Evolutionary conservation across 2,888 invertebrate species (phyloP).

Genomic region (Troilus luridus): DNA sequence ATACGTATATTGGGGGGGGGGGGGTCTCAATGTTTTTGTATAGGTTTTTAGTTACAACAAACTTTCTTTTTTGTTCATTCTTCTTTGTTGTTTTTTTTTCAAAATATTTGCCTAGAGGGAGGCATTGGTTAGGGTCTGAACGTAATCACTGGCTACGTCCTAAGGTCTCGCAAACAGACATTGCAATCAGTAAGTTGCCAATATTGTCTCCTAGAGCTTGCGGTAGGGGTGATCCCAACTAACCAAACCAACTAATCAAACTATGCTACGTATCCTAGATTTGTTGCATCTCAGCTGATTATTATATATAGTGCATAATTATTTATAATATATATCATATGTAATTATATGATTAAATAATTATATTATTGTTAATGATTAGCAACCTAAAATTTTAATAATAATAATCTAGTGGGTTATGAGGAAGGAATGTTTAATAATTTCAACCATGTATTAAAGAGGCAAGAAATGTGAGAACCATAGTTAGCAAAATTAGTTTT

Average conservation of each 20-base stretch:
- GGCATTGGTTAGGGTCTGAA: neutral
- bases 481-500: too few species aligned
- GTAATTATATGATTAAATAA: too few species aligned
- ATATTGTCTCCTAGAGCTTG: conserved; percentile 18
- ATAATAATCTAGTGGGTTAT: too few species aligned
- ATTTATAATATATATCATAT: too few species aligned
- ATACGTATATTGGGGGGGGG: too few species aligned
- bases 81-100: neutral
- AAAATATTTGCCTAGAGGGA: neutral
- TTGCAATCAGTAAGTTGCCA: neutral
- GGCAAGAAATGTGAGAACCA: too few species aligned
- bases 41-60: neutral
- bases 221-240: neutral
- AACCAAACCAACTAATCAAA: conserved; percentile 19
- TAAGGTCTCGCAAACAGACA: neutral
- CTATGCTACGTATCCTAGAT: neutral
- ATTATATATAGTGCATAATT: too few species aligned
- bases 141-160: neutral
- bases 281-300: neutral
- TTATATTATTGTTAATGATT: too few species aligned
- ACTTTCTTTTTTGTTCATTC: neutral
- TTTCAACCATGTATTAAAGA: too few species aligned
- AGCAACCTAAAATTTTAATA: too few species aligned
- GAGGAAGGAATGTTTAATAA: too few species aligned
- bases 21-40: too few species aligned